phyloP scores from a whole-genome alignment of 1,140 invertebrate genomes.

The Drosophila yakuba region DNA sequence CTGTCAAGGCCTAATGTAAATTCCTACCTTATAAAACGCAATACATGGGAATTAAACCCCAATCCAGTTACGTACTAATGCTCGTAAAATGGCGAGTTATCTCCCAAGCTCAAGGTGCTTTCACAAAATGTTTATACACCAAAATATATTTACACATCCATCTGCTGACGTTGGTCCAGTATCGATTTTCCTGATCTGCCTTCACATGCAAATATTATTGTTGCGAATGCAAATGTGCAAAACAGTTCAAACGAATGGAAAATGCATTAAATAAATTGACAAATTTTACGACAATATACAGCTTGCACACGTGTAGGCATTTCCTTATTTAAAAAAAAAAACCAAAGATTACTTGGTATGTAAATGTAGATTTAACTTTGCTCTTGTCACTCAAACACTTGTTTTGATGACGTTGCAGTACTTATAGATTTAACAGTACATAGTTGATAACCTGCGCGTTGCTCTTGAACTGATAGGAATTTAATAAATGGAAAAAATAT shows the following conservation, averaged over 20 bases:
- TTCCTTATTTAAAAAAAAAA: background rate
- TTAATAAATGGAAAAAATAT: background rate
- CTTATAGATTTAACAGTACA: constrained; percentile 9
- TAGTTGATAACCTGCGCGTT: constrained; percentile 22
- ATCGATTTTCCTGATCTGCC: constrained; percentile 13
- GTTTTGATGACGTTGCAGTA: constrained; percentile 26
- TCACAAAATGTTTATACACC: background rate
- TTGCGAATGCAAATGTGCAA: constrained; percentile 17
- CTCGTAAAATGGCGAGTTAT: constrained; percentile 12
- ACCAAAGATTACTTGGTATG: background rate
- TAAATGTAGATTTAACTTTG: background rate
- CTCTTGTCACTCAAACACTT: background rate
- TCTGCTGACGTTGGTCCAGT: constrained; percentile 17
- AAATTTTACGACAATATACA: constrained; percentile 2
- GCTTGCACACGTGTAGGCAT: constrained; percentile 5
- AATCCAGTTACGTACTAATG: constrained; percentile 5
- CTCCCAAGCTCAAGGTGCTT: constrained; percentile 17
- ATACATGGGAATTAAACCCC: constrained; percentile 16
- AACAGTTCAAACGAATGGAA: background rate
- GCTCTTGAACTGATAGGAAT: constrained; percentile 43
- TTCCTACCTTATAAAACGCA: constrained; percentile 21
- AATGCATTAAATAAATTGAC: constrained; percentile 27
- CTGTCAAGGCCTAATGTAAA: constrained; percentile 14
- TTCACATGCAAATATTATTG: constrained; percentile 37
- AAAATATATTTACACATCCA: constrained; percentile 27